Evolutionary conservation across 2,113 vertebrate species (phyloP).

Genomic region (Nothoprocta perdicaria): DNA sequence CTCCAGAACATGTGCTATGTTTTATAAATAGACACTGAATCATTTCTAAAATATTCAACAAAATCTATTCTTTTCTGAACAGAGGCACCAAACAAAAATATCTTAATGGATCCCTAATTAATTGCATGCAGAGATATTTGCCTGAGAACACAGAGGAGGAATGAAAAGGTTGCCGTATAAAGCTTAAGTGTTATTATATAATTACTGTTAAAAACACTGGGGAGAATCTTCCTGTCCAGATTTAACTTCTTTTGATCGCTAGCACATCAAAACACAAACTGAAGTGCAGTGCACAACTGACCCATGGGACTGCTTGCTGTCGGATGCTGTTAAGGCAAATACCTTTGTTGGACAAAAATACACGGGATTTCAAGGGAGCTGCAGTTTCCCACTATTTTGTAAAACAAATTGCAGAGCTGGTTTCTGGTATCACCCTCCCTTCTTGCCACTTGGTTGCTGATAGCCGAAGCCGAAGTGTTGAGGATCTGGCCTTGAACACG

Average conservation of each 20-base stretch:
- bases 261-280: fast-evolving
- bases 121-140: constrained; percentile 4
- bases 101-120: constrained; percentile 67
- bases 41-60: constrained; percentile 24
- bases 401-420: not conserved
- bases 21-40: constrained; percentile 62
- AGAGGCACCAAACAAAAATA: constrained; percentile 45
- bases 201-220: not conserved
- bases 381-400: not conserved
- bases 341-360: not conserved
- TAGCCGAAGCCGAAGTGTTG: not conserved
- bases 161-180: not conserved
- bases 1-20: constrained; percentile 53
- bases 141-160: constrained; percentile 21
- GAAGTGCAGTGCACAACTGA: not conserved
- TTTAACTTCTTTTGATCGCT: not conserved
- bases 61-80: not conserved
- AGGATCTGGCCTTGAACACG: fast-evolving
- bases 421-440: not conserved
- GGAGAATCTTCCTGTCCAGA: not conserved
- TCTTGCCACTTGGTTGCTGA: not conserved
- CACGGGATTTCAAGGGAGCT: not conserved
- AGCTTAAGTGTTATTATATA: constrained; percentile 7
- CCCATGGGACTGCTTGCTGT: not conserved
- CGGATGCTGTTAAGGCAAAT: not conserved